Evolutionary conservation across 2,888 invertebrate species (phyloP).

Genomic region (Notodonta dromedarius): DNA sequence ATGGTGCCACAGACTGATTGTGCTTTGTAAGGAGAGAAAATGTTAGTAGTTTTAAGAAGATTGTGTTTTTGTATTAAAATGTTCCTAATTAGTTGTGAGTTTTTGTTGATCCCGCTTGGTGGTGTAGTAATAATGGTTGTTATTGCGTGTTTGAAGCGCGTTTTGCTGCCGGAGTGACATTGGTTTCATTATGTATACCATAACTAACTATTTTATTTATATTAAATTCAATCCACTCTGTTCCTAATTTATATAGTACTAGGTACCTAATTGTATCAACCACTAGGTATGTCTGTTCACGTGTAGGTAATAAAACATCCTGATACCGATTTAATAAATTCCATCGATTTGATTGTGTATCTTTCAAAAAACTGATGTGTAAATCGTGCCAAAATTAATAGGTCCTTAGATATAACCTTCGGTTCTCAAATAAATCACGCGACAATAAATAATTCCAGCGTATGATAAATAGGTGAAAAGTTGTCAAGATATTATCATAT

Average conservation of each 20-base stretch:
- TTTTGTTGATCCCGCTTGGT: slow-evolving; percentile 55
- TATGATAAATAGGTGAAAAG: slow-evolving; percentile 33
- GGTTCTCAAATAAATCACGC: background rate
- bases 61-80: slow-evolving; percentile 74
- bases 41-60: slow-evolving; percentile 58
- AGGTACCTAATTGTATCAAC: too few species aligned
- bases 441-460: slow-evolving; percentile 18
- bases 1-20: slow-evolving; percentile 76
- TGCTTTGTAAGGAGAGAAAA: slow-evolving; percentile 67
- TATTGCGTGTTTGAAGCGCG: slow-evolving; percentile 35
- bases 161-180: slow-evolving; percentile 34
- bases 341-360: too few species aligned
- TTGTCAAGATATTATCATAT: slow-evolving; percentile 36
- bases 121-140: slow-evolving; percentile 45
- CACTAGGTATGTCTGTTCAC: too few species aligned
- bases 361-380: background rate
- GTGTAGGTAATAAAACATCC: too few species aligned
- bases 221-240: background rate
- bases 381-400: background rate
- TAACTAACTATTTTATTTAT: background rate
- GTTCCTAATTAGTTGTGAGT: slow-evolving; percentile 76
- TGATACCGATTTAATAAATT: too few species aligned
- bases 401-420: background rate
- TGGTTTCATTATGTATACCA: slow-evolving; percentile 27
- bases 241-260: too few species aligned